phyloP scores from a whole-genome alignment of 2,113 vertebrate species.

The Muntiacus reevesi region DNA sequence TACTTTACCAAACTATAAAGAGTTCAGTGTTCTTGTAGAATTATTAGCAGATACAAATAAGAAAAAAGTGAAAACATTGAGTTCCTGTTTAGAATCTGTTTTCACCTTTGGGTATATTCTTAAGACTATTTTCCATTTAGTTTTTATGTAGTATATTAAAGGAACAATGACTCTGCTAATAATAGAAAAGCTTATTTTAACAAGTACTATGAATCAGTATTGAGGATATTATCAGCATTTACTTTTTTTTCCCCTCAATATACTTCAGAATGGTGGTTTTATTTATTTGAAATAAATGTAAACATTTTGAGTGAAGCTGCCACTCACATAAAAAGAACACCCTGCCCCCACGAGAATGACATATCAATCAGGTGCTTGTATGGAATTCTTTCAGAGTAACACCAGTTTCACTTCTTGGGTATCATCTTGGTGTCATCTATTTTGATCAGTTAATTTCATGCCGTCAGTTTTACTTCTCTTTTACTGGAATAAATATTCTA shows the following conservation, averaged over 20 bases:
- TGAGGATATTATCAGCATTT: not conserved
- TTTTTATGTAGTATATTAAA: not conserved
- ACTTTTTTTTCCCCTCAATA: accelerated
- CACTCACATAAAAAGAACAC: not conserved
- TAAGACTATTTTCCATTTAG: not conserved
- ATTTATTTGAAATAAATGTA: not conserved
- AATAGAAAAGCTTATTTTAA: not conserved
- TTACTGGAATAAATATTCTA: not conserved
- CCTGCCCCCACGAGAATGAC: not conserved
- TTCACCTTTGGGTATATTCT: not conserved
- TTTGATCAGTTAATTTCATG: not conserved
- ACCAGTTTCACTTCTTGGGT: not conserved
- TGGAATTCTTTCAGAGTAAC: accelerated
- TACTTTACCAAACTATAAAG: not conserved
- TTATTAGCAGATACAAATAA: not conserved
- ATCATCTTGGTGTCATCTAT: not conserved
- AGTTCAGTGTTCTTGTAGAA: not conserved
- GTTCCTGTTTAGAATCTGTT: not conserved
- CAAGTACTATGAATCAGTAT: not conserved
- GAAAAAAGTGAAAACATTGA: not conserved
- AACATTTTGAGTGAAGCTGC: not conserved
- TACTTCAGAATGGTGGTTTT: not conserved
- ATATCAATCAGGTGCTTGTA: accelerated
- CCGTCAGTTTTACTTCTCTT: not conserved
- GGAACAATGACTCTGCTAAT: not conserved